Evolutionary conservation across 2,113 vertebrate species (phyloP).

Genomic region (Podarcis muralis): DNA sequence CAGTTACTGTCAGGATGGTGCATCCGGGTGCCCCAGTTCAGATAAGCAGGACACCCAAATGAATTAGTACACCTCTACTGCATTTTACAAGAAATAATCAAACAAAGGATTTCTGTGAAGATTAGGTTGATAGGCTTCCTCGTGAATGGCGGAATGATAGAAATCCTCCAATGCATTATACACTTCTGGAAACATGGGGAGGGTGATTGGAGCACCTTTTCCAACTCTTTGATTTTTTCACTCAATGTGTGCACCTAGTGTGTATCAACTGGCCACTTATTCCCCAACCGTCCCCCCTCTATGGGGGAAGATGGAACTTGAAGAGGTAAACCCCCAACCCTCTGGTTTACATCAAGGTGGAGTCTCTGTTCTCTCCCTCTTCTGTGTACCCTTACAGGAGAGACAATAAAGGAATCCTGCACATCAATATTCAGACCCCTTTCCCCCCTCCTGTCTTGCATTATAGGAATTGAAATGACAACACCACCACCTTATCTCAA

Average conservation of each 20-base stretch:
- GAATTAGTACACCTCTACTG: constrained; percentile 31
- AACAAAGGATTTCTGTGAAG: constrained; percentile 56
- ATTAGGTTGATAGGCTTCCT: constrained; percentile 47
- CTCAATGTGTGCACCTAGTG: background rate
- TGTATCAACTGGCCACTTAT: background rate
- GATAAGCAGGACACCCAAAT: background rate
- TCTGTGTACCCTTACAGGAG: background rate
- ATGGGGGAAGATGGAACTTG: background rate
- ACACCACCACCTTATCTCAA: background rate
- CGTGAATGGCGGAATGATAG: constrained; percentile 55
- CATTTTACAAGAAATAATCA: constrained; percentile 50
- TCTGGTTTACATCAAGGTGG: background rate
- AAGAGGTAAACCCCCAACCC: background rate
- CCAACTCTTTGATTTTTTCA: constrained; percentile 10
- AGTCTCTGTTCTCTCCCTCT: background rate
- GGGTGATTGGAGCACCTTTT: constrained; percentile 43
- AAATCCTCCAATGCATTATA: constrained; percentile 51
- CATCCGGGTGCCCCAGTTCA: constrained; percentile 3
- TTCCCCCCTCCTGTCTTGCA: background rate
- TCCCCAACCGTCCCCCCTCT: background rate
- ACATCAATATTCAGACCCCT: background rate
- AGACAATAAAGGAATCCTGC: background rate
- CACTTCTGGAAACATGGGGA: constrained; percentile 48
- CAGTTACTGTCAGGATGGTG: background rate
- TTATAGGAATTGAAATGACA: background rate